Conservation (phyloP, 2,797 vertebrate genomes). For the Onychomys arenicola region DNA sequence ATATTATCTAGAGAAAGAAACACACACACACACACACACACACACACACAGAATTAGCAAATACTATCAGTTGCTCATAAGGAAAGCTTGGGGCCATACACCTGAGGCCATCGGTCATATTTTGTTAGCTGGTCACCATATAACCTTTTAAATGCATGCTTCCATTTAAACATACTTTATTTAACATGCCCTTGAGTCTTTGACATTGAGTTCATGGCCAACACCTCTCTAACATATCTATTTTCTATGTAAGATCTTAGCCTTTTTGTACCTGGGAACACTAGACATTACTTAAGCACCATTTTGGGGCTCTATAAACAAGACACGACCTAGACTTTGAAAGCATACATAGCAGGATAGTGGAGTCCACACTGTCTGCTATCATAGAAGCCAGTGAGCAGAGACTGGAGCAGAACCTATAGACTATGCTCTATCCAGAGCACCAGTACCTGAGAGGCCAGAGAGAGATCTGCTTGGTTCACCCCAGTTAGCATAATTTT, state of each 20-base stretch:
- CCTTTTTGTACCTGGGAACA: background rate
- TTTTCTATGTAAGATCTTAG: constrained; percentile 4
- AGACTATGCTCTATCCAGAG: background rate
- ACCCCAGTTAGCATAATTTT: background rate
- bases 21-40: too few relatives aligned
- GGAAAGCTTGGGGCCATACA: background rate
- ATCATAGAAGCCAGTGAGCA: background rate
- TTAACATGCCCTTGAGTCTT: background rate
- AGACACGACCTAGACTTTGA: background rate
- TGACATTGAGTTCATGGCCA: background rate
- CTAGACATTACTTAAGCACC: background rate
- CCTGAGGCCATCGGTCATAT: background rate
- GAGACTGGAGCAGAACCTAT: background rate
- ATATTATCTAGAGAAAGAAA: too few relatives aligned
- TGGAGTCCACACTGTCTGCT: background rate
- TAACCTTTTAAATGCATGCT: background rate
- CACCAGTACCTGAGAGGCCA: background rate
- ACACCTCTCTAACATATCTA: background rate
- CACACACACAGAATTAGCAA: background rate
- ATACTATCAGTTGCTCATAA: background rate
- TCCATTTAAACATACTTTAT: constrained; percentile 32
- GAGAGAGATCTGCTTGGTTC: background rate
- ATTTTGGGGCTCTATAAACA: background rate
- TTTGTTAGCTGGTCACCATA: background rate
- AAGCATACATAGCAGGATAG: background rate